Evolutionary conservation across 2,888 invertebrate genomes (phyloP).

Genomic region (Drosophila neonasuta): DNA sequence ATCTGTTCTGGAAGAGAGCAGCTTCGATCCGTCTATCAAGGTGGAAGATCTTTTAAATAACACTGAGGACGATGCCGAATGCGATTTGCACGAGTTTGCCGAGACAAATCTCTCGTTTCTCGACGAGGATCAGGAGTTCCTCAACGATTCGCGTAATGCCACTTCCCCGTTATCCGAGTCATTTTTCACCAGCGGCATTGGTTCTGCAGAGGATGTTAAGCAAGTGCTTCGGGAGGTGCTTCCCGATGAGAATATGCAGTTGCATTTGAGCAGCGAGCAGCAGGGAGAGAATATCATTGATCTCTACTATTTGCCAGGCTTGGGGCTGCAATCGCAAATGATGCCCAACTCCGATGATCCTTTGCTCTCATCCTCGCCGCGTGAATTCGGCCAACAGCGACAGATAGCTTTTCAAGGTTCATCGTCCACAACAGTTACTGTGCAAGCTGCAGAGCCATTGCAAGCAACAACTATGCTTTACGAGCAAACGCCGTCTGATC

Average conservation of each 20-base stretch:
- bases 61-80: constrained; percentile 78
- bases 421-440: constrained; percentile 15
- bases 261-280: constrained; percentile 81
- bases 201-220: constrained; percentile 93
- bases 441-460: constrained; percentile 41
- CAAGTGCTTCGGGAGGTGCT: constrained; percentile 92
- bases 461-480: constrained; percentile 27
- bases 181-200: constrained; percentile 91
- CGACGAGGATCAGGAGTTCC: constrained; percentile 82
- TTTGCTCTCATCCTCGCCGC: constrained; percentile 90
- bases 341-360: constrained; percentile 95
- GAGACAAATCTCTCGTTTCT: constrained; percentile 82
- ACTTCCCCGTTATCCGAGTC: constrained; percentile 92
- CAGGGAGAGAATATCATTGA: constrained; percentile 82
- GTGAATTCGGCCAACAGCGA: constrained; percentile 86
- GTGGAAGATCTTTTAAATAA: constrained; percentile 81
- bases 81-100: constrained; percentile 81
- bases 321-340: constrained; percentile 89
- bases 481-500: constrained; percentile 33
- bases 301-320: constrained; percentile 81
- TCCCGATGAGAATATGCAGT: constrained; percentile 88
- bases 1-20: constrained; percentile 80
- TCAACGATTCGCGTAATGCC: constrained; percentile 87
- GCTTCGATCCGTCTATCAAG: constrained; percentile 79
- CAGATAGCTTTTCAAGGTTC: constrained; percentile 41